A percentile compares a stretch with the other conserved stretches of the same genome.
phyloP scores from a whole-genome alignment of 1,140 invertebrate genomes.

The Micrasema minimum region DNA sequence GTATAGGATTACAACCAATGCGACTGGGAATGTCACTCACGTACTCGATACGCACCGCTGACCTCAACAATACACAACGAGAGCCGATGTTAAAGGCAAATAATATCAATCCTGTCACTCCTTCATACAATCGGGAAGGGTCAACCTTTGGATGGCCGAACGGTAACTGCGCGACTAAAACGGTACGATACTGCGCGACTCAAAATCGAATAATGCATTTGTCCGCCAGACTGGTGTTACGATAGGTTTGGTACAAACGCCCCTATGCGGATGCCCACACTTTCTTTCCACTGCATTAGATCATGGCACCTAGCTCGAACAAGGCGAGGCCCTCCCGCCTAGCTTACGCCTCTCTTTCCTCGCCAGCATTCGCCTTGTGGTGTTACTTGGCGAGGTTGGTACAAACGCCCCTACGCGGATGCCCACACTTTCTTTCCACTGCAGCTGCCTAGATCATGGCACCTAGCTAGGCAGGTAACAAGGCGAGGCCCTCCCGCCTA shows the following conservation, averaged over 20 bases:
- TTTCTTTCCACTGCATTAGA: conserved; percentile 8
- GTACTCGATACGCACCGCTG: conserved; percentile 35
- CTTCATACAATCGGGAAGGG: neutral
- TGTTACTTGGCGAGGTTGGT: conserved; percentile 20
- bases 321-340: conserved; percentile 16
- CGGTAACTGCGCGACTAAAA: neutral
- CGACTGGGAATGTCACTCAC: conserved; percentile 42
- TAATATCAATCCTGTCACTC: neutral
- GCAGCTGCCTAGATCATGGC: neutral
- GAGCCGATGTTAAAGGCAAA: conserved; percentile 10
- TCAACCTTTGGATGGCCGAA: conserved; percentile 13
- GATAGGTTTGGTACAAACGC: conserved; percentile 6
- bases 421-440: conserved; percentile 25
- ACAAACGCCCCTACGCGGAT: conserved; percentile 19
- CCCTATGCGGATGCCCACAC: conserved; percentile 31
- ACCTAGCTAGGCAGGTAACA: neutral
- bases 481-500: conserved; percentile 17
- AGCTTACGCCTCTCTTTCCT: neutral
- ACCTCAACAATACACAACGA: conserved; percentile 18
- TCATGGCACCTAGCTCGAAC: no score
- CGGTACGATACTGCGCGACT: conserved; percentile 4
- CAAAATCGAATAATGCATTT: conserved; percentile 18
- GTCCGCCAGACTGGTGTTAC: conserved; percentile 20
- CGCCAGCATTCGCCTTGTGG: no score
- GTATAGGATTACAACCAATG: conserved; percentile 51